Percentiles rank a stretch among this genome's conserved stretches.
These are phyloP conservation scores for Monochamus alternatus DNA, from an alignment of 2,888 invertebrate species.

Conservation along the genomic window DNA sequence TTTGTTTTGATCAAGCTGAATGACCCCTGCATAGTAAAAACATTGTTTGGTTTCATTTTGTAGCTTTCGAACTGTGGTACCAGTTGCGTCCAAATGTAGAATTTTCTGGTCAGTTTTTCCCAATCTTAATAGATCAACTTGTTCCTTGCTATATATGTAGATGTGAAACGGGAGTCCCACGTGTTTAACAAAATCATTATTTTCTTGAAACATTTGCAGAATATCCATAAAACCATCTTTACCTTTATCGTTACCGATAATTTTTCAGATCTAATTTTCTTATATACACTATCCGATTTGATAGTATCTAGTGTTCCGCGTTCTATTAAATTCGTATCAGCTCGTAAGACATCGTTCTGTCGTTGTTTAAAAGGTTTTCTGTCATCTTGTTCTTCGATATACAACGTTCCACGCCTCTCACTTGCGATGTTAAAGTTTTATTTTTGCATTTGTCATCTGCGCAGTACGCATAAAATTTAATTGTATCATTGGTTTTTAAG, in stretches of 20 bases:
- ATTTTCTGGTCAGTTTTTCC: no score
- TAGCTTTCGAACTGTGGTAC: background rate
- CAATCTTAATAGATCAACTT: no score
- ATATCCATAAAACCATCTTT: slow-evolving; percentile 26
- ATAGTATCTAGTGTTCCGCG: slow-evolving; percentile 25
- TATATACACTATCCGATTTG: slow-evolving; percentile 32
- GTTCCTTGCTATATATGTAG: no score
- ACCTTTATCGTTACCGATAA: slow-evolving; percentile 25
- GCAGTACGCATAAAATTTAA: slow-evolving; percentile 28
- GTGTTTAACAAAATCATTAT: no score
- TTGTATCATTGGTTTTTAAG: slow-evolving; percentile 1
- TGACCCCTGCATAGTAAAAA: background rate
- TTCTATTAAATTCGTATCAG: background rate
- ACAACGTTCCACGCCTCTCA: slow-evolving; percentile 8
- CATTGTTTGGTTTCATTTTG: background rate
- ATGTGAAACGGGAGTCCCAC: no score
- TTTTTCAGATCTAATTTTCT: slow-evolving; percentile 24
- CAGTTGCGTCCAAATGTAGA: background rate
- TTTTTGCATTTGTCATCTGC: slow-evolving; percentile 22
- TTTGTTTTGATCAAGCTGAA: background rate
- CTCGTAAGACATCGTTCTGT: slow-evolving; percentile 17
- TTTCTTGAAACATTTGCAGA: no score
- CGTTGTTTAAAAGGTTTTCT: slow-evolving; percentile 17
- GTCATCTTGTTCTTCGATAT: slow-evolving; percentile 14
- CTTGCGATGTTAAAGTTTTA: slow-evolving; percentile 13